Percentiles rank a stretch among this genome's conserved stretches.
Evolutionary conservation across 2,888 invertebrate genomes (phyloP).

Genomic region (Augochlorella aurata): DNA sequence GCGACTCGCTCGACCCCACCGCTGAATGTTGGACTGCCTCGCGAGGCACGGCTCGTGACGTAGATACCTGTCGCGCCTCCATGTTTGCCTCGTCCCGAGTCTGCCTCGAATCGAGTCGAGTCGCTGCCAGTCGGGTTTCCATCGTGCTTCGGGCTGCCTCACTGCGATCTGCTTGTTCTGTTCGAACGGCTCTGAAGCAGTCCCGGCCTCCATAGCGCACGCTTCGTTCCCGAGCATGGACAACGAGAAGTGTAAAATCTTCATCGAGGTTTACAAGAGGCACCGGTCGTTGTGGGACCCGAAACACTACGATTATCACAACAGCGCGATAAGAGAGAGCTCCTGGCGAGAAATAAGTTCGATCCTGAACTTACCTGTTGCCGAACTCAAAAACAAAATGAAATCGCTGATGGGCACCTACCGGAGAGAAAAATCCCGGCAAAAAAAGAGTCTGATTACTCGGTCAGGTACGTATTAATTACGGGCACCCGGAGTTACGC

Average conservation of each 20-base stretch:
- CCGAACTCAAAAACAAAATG: slow-evolving; percentile 20
- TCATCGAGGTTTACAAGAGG: neutral
- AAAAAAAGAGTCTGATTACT: neutral
- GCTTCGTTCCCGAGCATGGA: neutral
- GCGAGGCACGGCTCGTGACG: slow-evolving; percentile 14
- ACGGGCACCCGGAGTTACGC: no score
- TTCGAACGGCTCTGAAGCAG: neutral
- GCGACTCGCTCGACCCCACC: neutral
- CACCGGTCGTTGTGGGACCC: neutral
- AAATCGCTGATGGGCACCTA: slow-evolving; percentile 18
- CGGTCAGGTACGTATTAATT: neutral
- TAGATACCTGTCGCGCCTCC: slow-evolving; percentile 10
- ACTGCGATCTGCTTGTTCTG: slow-evolving; percentile 3
- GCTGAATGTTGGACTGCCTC: neutral
- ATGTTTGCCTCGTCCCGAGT: slow-evolving; percentile 12
- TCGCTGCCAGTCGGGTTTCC: slow-evolving; percentile 11
- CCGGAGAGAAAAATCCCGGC: slow-evolving; percentile 7
- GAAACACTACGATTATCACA: slow-evolving; percentile 12
- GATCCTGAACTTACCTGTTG: neutral
- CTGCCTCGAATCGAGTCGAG: slow-evolving; percentile 10
- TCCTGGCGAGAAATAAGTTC: neutral
- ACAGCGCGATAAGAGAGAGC: neutral
- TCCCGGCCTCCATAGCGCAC: neutral
- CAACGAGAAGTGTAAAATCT: neutral
- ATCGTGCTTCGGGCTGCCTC: slow-evolving; percentile 8